Base-by-base conservation (phyloP, 2,113 vertebrate species). In the Procavia capensis region DNA sequence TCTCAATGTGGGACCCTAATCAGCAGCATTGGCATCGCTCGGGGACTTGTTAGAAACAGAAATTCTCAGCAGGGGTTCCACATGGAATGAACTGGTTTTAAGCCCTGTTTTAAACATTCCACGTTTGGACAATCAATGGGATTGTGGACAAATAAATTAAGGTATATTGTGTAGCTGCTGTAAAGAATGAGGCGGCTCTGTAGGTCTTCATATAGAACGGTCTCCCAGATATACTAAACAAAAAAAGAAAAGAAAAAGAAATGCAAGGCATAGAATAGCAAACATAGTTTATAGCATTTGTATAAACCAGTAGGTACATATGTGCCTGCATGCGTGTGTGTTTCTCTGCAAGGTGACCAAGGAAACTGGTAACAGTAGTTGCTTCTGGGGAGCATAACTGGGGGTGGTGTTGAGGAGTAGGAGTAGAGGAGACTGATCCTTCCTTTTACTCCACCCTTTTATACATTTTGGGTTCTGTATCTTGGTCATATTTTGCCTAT, bases 91-190 rank as follows among this genome's bases (percentile, higher is more conserved):
- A 14, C 50, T 16, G 17, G 50, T 54, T 54, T 54, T 10, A 54
- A 54, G 50, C 50, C 50, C 50, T 54, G 50, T 54, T 54, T 54
- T 54, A 94, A 86, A 34, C 36, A 76, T 89, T 36, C 63, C 84
- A 88, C 29, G 70, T 61, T 87, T 90, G 64, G 43, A 85, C 59
- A 83, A 76, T 50, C 70, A 41, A 27, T 59, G 74, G 86, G 57
- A 68, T 76, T 9, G 41, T 90, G 34, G 43, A 72, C 90, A 80
- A 83, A 86, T 61, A 78, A 89, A 90, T 91, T 43, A 39, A 36
- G 45, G 45, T 34, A 74, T 19, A n/a, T 41, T 84, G 19, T 64
- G 39, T 29, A 85, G 50, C 82, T 64, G 25, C 83, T 91, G 64
- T 50, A 92, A 87, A 75, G 61, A 93, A 50, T 6, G 47, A 57